Percentiles rank a stretch among this genome's conserved stretches.
phyloP scores from a whole-genome alignment of 2,113 vertebrate genomes.

The Ochotona princeps region DNA sequence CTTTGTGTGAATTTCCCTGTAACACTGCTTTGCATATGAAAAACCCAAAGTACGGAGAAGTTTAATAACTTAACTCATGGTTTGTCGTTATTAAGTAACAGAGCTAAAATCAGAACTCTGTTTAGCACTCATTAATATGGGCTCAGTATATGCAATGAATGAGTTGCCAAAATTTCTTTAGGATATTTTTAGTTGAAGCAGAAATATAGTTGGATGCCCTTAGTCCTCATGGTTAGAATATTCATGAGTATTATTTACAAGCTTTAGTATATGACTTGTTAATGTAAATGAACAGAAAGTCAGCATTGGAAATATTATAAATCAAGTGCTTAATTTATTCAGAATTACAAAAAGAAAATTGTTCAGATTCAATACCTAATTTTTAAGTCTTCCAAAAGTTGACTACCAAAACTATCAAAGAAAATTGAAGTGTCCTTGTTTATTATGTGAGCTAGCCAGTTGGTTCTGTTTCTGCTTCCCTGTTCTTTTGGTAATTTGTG shows the following conservation, averaged over 20 bases:
- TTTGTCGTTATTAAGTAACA: not conserved
- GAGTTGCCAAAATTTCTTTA: not conserved
- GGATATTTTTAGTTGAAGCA: not conserved
- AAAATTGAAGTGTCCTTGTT: not conserved
- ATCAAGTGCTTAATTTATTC: not conserved
- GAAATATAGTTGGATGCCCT: not conserved
- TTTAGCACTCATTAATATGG: not conserved
- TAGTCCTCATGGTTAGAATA: not conserved
- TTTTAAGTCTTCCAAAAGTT: conserved; percentile 43
- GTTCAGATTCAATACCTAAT: not conserved
- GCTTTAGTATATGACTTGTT: not conserved
- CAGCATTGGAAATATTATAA: not conserved
- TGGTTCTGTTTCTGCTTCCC: not conserved
- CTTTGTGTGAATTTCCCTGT: too few species aligned
- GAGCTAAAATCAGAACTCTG: not conserved
- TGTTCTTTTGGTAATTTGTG: conserved; percentile 1
- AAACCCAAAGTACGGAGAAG: not conserved
- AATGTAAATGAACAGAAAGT: not conserved
- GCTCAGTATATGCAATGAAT: conserved; percentile 12
- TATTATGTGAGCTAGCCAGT: not conserved
- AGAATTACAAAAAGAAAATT: not conserved
- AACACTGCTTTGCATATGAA: not conserved
- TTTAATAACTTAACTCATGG: not conserved
- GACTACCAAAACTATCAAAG: not conserved
- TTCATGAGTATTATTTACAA: not conserved